Conservation (phyloP, 1,140 invertebrate species). For the Carposina sasakii region DNA sequence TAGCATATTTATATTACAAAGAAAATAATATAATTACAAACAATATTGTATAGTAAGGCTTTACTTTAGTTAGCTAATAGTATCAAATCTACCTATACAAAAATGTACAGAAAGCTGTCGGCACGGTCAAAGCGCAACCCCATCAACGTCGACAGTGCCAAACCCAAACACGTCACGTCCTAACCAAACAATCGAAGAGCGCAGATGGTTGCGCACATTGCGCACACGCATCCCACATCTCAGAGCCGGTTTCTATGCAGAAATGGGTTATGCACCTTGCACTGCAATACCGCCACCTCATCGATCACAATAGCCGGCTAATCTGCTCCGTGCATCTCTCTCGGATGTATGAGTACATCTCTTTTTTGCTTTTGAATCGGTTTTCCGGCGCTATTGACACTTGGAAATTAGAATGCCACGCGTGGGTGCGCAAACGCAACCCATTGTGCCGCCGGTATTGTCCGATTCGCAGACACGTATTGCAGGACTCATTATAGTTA, state of each 20-base stretch:
- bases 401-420: slow-evolving; percentile 56
- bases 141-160: slow-evolving; percentile 25
- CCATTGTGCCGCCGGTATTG: slow-evolving; percentile 36
- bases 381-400: slow-evolving; percentile 47
- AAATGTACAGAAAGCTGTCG: slow-evolving; percentile 20
- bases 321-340: slow-evolving; percentile 37
- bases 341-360: slow-evolving; percentile 21
- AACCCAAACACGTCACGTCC: slow-evolving; percentile 42
- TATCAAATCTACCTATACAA: neutral
- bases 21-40: too few species aligned
- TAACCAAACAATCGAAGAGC: slow-evolving; percentile 53
- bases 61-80: too few species aligned
- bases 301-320: slow-evolving; percentile 40
- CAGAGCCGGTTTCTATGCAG: slow-evolving; percentile 49
- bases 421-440: slow-evolving; percentile 55
- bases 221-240: slow-evolving; percentile 37
- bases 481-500: too few species aligned
- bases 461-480: slow-evolving; percentile 26
- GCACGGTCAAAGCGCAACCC: slow-evolving; percentile 47
- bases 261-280: slow-evolving; percentile 68
- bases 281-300: slow-evolving; percentile 37
- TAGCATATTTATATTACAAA: too few species aligned
- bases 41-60: too few species aligned
- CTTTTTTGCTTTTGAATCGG: slow-evolving; percentile 33
- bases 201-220: slow-evolving; percentile 61